phyloP scores from a whole-genome alignment of 37 sponge, comb jelly and placozoan species.

The Eunapius fragilis region DNA sequence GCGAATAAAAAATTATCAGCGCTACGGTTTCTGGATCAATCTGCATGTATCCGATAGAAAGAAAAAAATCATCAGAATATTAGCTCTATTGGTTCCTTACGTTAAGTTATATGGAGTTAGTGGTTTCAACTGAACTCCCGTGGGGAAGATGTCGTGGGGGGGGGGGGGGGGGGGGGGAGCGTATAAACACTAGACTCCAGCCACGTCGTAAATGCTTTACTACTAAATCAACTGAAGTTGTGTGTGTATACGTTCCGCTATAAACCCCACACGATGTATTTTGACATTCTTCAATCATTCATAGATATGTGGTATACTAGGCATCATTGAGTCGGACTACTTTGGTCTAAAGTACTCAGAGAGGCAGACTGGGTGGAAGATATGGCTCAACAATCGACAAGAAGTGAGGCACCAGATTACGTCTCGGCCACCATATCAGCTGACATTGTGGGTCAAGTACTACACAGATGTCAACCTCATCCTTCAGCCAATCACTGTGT shows the following conservation, averaged over 20 bases:
- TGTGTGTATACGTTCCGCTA: not conserved
- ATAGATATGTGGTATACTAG: slow-evolving; percentile 76
- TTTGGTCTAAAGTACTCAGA: slow-evolving; percentile 60
- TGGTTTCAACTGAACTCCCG: not conserved
- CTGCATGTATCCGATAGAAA: not conserved
- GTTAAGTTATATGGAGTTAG: too few species aligned
- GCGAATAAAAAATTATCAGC: not conserved
- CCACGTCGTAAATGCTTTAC: not conserved
- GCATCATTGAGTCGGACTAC: slow-evolving; percentile 81
- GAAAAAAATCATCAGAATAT: too few species aligned
- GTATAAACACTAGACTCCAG: not conserved
- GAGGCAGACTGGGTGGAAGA: slow-evolving; percentile 15
- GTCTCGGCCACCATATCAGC: slow-evolving; percentile 46
- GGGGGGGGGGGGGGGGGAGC: not conserved
- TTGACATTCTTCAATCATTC: not conserved
- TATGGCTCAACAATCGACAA: slow-evolving; percentile 73
- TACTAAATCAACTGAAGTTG: not conserved
- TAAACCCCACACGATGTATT: slow-evolving; percentile 7
- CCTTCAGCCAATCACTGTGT: slow-evolving; percentile 73
- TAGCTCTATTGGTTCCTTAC: too few species aligned
- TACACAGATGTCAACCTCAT: slow-evolving; percentile 60
- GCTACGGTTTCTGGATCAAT: not conserved
- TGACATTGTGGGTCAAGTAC: slow-evolving; percentile 70
- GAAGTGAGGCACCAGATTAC: slow-evolving; percentile 55
- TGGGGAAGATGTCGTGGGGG: not conserved